Base-by-base conservation (phyloP, 2,113 vertebrate species). In the Megaceryle torquata region DNA sequence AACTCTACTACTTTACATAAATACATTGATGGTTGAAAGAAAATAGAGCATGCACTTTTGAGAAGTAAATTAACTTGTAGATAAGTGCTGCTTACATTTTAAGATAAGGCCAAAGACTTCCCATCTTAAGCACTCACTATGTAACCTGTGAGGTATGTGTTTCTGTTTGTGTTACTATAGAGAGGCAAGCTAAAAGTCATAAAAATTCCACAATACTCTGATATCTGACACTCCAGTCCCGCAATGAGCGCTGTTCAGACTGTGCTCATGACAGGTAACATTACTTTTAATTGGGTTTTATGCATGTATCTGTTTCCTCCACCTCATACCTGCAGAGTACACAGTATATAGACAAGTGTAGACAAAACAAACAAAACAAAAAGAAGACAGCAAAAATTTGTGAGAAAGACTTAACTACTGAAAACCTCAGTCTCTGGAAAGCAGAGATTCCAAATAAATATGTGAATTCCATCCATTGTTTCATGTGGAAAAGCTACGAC, bases 81-180 rank as follows among this genome's bases (percentile, higher is more conserved):
- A 69, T 90, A 89, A 93, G 82, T 79, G 46, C 53, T 69, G 53
- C 70, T 90, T 83, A 74, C n/a, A 28, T 91, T 91, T 91, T 88
- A 88, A 92, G 78, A 53, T 88, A 79, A 91, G 63, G 65, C 33
- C 51, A 74, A 31, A 94, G 57, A 46, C 43, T 87, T 91, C 37
- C 19, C 28, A 15, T 86, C 48, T 84, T 72, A 82, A 86, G 33
- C 22, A 61, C 61, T 82, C 9, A 71, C 24, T 71, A 48, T 74
- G 0, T 82, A 84, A 67, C 54, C 65, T 89, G 17, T 56, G 14
- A 76, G 57, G 25, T 60, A 15, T 39, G 19, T 79, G 41, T 81
- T 93, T 89, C 56, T 78, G 5, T 93, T 91, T 91, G 33, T 84
- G 80, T 91, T 95, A 67, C 53, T 50, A 26, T 14, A 85, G 50